Evolutionary conservation across 64 coral and sea anemone genomes (phyloP).

Genomic region (Montipora foliosa): DNA sequence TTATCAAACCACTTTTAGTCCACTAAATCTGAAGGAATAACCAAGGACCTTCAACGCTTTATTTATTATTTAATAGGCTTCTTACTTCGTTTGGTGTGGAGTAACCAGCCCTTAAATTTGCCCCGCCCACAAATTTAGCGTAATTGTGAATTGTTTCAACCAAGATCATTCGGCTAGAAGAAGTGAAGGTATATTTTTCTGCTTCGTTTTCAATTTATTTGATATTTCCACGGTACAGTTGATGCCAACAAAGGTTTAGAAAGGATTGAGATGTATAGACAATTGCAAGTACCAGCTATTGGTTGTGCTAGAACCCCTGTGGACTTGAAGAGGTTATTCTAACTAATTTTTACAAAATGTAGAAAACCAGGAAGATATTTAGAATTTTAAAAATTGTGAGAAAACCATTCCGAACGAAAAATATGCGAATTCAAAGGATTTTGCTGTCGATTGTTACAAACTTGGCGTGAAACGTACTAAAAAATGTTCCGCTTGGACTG

Average conservation of each 20-base stretch:
- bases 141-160: not conserved
- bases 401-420: not conserved
- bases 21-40: not conserved
- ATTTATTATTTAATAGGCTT: slow-evolving; percentile 36
- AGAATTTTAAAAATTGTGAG: not conserved
- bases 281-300: not conserved
- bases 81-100: not conserved
- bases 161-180: not conserved
- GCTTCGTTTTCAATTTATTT: not conserved
- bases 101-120: not conserved
- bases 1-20: too few species aligned
- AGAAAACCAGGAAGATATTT: not conserved
- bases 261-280: not conserved
- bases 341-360: slow-evolving; percentile 8
- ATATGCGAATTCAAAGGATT: not conserved
- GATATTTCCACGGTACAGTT: not conserved
- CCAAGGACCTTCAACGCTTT: not conserved
- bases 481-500: not conserved
- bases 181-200: not conserved
- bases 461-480: not conserved
- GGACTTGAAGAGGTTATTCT: slow-evolving; percentile 22
- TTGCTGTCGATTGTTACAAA: not conserved
- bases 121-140: not conserved
- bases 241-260: not conserved
- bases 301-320: slow-evolving; percentile 7